Evolutionary conservation across 1,140 invertebrate species (phyloP), one percentile per base, ranked within the genome.

Genomic region (Drosophila pandora): DNA sequence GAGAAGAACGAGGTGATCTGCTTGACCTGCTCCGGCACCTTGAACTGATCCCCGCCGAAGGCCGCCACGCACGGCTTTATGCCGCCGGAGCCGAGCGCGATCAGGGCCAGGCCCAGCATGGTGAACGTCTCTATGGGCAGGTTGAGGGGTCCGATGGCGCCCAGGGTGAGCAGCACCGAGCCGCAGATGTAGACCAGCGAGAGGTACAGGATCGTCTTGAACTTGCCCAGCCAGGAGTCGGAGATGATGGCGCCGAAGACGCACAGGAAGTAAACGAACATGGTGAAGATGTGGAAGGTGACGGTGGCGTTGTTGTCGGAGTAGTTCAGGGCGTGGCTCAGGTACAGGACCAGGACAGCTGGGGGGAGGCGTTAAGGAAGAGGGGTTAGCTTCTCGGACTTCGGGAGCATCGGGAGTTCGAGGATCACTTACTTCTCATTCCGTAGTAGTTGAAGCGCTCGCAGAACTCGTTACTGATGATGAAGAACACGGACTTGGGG

Each of bases 51-150:
- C 0, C 97, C 99, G 17, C 99, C 99, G 92, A 99, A 99, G 0
- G 98, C 96, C 0, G 97, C 95, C 0, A 99, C 98, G 90, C 98
- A 99, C 0, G 99, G 98, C 90, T 99, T 99, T 81, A 99, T 99
- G 2, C 98, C 97, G 7, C 98, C 99, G 0, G 97, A 98, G 1
- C 98, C 97, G 10, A 98, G 58, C 2, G 97, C 97, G 72, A 99
- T 97, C 12, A 98, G 92, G 0, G 95, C 76, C 74, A 98, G 91
- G 1, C 97, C 97, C 21, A 97, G 10, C 25, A 97, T 93, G 2
- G 96, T 95, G 49, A 97, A 94, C 1, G 94, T 93, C 30, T 65
- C 94, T 67, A 94, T 93, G 54, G 94, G 94, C 56, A 95, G 82
- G 67, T 92, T 90, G 45, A 93, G 54, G 0, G 92, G 94, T 61